Conservation (phyloP, 2,888 invertebrate species). For the Luperina testacea region DNA sequence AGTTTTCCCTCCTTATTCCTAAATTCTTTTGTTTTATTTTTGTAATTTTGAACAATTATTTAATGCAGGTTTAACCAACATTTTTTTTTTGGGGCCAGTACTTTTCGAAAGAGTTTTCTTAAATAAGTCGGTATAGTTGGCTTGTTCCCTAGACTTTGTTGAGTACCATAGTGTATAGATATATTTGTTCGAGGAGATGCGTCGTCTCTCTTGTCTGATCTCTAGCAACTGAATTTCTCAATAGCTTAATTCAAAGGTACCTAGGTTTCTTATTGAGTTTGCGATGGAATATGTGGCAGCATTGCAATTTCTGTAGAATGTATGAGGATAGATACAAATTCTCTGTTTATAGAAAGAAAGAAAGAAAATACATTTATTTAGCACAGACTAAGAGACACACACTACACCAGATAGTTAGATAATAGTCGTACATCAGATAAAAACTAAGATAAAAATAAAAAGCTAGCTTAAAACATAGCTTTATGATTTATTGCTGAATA, state of each 20-base stretch:
- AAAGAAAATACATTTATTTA: no score
- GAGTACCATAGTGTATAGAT: not conserved
- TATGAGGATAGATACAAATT: not conserved
- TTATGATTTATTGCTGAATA: not conserved
- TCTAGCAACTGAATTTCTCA: slow-evolving; percentile 1
- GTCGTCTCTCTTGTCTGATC: not conserved
- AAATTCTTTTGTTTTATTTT: not conserved
- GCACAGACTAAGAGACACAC: no score
- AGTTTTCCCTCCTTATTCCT: not conserved
- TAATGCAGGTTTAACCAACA: not conserved
- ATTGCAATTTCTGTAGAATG: slow-evolving; percentile 4
- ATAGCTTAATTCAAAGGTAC: not conserved
- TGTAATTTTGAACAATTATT: not conserved
- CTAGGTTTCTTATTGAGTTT: not conserved
- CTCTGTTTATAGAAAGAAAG: not conserved
- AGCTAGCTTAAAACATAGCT: no score
- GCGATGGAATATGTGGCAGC: not conserved
- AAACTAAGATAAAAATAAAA: no score
- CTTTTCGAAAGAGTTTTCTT: not conserved
- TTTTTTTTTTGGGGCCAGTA: not conserved
- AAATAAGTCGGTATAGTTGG: not conserved
- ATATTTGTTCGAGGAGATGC: not conserved
- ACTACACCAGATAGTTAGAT: no score
- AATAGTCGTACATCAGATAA: no score
- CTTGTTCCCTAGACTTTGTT: not conserved